Evolutionary conservation across 2,113 vertebrate genomes (phyloP), one percentile per base, ranked within the genome.

Genomic region (Rhineura floridana): DNA sequence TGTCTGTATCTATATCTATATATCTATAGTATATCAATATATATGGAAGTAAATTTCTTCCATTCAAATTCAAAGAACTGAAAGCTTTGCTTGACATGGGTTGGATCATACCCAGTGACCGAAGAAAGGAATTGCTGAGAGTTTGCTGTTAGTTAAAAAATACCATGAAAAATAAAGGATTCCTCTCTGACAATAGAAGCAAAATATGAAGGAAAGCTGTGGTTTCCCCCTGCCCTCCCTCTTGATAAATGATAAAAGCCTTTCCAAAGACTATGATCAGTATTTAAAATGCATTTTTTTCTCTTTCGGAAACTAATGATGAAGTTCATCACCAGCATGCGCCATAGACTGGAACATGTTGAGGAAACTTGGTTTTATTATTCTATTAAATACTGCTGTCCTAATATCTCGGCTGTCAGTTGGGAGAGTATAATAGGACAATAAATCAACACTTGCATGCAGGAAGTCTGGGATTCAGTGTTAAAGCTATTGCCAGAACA

Each of bases 401-500:
- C 52, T 90, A 62, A 90, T 88, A 21, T 55, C 19, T 50, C 81
- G 85, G 63, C 86, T 85, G 19, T 52, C 30, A 92, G 50, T 11
- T 80, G 48, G 65, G 55, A 81, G 0, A 48, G 11, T 21, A n/a
- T 70, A 89, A 85, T 89, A 55, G 48, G 50, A 30, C n/a, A 42
- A 30, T 62, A 73, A 84, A 84, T 59, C 83, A 59, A 84, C 11
- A 42, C 25, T 55, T 59, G 19, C n/a, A 19, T 42, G 48, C 25
- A 15, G 12, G 19, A 69, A 83, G 17, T 70, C 4, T 33, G 70
- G 82, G 72, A 78, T 73, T 79, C 59, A 91, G 86, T 88, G 77
- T 86, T 87, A 94, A 92, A 82, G 88, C 81, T 89, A 48, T 90
- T 91, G 84, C 50, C 85, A 90, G 82, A 93, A 75, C 59, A 93